These are phyloP conservation scores for Mus minutoides DNA, from an alignment of 2,797 vertebrate genomes.

Conservation along the genomic window DNA sequence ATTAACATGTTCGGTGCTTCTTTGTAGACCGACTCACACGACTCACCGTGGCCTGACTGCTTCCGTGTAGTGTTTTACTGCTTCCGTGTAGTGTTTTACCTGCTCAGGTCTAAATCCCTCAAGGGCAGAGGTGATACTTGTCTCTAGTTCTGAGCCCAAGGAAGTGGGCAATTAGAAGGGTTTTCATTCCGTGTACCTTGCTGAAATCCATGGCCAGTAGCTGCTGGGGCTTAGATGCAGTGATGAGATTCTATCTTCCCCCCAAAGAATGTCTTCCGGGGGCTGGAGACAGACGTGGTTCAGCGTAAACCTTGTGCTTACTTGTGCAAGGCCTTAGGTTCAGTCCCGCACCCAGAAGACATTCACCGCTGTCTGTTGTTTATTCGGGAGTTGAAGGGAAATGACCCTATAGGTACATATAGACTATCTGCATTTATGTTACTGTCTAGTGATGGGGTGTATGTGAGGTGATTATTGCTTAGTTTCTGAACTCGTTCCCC, in stretches of 20 bases:
- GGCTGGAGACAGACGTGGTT: neutral
- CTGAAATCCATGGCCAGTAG: slow-evolving; percentile 21
- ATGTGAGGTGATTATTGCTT: neutral
- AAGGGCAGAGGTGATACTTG: slow-evolving; percentile 1
- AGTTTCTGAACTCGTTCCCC: slow-evolving; percentile 27
- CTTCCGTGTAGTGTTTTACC: neutral
- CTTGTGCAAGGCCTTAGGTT: neutral
- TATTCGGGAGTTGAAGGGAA: neutral
- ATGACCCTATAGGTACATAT: neutral
- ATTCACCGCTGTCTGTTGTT: slow-evolving; percentile 28
- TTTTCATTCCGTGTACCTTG: neutral
- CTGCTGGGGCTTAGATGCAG: neutral
- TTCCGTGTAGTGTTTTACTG: neutral
- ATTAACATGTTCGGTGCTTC: neutral
- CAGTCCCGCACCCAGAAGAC: neutral
- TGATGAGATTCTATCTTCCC: neutral
- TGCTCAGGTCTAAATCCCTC: neutral
- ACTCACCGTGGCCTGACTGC: neutral
- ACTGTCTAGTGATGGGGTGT: neutral
- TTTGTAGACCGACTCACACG: neutral
- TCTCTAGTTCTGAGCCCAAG: neutral
- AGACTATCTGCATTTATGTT: neutral
- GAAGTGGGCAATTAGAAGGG: neutral
- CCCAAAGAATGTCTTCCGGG: neutral
- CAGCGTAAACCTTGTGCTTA: neutral